Conservation (phyloP, 2,888 invertebrate species). For the Hyposoter dolosus region DNA sequence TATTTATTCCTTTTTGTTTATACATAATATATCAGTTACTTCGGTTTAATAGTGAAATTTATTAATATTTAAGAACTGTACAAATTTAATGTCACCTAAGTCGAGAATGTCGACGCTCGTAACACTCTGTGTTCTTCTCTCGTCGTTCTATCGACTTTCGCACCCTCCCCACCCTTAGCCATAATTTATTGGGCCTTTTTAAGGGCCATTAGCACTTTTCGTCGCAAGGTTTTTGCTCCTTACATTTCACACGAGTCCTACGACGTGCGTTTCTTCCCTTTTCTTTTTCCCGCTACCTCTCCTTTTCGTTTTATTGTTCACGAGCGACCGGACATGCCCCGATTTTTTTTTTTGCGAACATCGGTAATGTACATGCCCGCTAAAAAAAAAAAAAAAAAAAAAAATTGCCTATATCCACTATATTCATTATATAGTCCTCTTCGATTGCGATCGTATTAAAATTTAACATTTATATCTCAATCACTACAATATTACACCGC, state of each 20-base stretch:
- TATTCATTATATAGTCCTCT: conserved; percentile 79
- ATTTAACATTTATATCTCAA: conserved; percentile 85
- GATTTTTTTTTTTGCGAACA: conserved; percentile 68
- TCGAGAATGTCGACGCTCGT: conserved; percentile 82
- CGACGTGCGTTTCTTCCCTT: conserved; percentile 27
- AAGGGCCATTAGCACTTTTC: conserved; percentile 54
- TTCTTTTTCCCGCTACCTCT: conserved; percentile 25
- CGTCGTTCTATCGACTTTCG: conserved; percentile 19
- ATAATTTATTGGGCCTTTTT: conserved; percentile 40
- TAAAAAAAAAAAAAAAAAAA: conserved; percentile 69
- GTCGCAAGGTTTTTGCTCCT: conserved; percentile 30
- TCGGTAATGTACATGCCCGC: conserved; percentile 85
- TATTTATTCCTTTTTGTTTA: conserved; percentile 69
- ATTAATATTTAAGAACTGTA: conserved; percentile 85
- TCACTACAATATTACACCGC: conserved; percentile 85
- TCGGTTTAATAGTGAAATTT: conserved; percentile 82
- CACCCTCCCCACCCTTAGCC: conserved; percentile 26
- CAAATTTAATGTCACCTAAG: conserved; percentile 85
- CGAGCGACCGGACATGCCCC: conserved; percentile 69
- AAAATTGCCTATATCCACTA: conserved; percentile 83
- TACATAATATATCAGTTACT: conserved; percentile 73
- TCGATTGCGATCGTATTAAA: conserved; percentile 85
- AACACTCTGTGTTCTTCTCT: conserved; percentile 74
- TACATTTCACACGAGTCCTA: conserved; percentile 21
- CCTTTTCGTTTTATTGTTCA: conserved; percentile 44